These are phyloP conservation scores for Neolamprologus falcicula DNA, from an alignment of 2,113 vertebrate species.

Conservation along the genomic window DNA sequence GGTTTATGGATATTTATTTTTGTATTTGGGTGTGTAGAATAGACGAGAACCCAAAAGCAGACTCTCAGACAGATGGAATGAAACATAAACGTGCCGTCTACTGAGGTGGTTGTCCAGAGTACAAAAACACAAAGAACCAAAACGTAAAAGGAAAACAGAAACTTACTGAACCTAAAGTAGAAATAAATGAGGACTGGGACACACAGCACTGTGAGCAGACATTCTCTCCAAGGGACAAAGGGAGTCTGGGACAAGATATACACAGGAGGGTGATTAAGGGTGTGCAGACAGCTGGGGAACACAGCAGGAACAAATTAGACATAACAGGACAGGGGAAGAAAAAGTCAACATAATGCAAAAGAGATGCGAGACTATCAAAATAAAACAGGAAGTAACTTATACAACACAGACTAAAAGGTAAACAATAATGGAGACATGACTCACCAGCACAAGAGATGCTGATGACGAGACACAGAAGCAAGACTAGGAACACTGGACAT, in stretches of 20 bases:
- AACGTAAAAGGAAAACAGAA: not conserved
- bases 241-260: not conserved
- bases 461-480: not conserved
- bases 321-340: not conserved
- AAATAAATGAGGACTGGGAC: not conserved
- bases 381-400: not conserved
- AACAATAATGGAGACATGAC: not conserved
- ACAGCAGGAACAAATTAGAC: not conserved
- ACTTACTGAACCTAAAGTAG: not conserved
- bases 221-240: not conserved
- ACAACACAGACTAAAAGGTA: not conserved
- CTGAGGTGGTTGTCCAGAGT: not conserved
- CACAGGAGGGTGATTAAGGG: not conserved
- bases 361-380: not conserved
- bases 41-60: not conserved
- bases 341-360: not conserved
- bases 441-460: not conserved
- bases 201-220: not conserved
- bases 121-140: not conserved
- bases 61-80: not conserved
- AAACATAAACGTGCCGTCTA: not conserved
- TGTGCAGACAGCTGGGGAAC: not conserved
- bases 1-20: not conserved
- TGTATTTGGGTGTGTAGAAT: not conserved
- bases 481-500: not conserved